Evolutionary conservation across 53 echinoderm and acorn worm species (phyloP).

Genomic region (Paracentrotus lividus): DNA sequence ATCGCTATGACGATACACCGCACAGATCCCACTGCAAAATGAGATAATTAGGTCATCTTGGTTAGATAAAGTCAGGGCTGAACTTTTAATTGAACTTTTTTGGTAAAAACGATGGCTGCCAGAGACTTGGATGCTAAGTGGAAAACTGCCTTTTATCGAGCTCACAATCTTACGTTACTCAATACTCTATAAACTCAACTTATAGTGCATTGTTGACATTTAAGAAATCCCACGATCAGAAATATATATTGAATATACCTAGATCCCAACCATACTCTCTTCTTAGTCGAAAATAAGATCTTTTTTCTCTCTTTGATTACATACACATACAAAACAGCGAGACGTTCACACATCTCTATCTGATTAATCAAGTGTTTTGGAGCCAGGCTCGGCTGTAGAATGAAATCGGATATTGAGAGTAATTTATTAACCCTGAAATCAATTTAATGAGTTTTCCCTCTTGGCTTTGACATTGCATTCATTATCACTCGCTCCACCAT

Average conservation of each 20-base stretch:
- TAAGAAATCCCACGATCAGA: slow-evolving; percentile 24
- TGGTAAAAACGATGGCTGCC: slow-evolving; percentile 40
- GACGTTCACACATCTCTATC: slow-evolving; percentile 53
- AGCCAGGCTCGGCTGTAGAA: slow-evolving; percentile 51
- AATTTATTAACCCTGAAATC: slow-evolving; percentile 73
- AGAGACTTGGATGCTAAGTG: slow-evolving; percentile 37
- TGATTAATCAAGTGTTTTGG: slow-evolving; percentile 69
- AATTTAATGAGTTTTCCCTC: slow-evolving; percentile 71
- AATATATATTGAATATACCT: slow-evolving; percentile 2
- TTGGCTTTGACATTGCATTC: slow-evolving; percentile 66
- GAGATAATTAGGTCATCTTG: slow-evolving; percentile 66
- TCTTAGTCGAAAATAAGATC: background rate
- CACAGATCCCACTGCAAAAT: slow-evolving; percentile 52
- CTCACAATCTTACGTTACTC: slow-evolving; percentile 50
- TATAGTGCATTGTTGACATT: slow-evolving; percentile 62
- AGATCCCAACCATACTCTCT: background rate
- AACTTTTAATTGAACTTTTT: slow-evolving; percentile 71
- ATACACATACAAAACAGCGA: slow-evolving; percentile 39
- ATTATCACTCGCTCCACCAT: slow-evolving; percentile 60
- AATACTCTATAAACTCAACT: slow-evolving; percentile 48
- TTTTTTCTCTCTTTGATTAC: slow-evolving; percentile 45
- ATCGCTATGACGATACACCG: slow-evolving; percentile 45
- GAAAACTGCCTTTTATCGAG: slow-evolving; percentile 16
- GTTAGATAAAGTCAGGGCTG: slow-evolving; percentile 60
- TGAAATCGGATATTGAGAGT: slow-evolving; percentile 70